Evolutionary conservation across 2,888 invertebrate species (phyloP).

Genomic region (Nysson spinosus): DNA sequence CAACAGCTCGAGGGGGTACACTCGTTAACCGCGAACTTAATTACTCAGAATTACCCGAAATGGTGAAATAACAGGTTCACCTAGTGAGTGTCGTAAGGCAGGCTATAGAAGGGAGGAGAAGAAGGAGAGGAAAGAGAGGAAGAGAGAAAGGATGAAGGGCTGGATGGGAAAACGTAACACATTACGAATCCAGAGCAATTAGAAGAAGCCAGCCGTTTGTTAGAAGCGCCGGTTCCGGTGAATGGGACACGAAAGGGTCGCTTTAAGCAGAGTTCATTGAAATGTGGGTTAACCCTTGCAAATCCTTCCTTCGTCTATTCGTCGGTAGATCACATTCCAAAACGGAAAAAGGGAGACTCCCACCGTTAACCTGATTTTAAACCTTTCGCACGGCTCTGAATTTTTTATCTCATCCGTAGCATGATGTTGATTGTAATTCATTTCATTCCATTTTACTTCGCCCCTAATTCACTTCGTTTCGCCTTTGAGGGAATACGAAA

Average conservation of each 20-base stretch:
- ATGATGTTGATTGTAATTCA: too few relatives aligned
- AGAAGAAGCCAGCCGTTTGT: slow-evolving; percentile 51
- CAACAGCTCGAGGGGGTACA: slow-evolving; percentile 28
- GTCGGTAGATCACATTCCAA: slow-evolving; percentile 41
- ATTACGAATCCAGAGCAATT: slow-evolving; percentile 63
- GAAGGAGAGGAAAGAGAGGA: slow-evolving; percentile 1
- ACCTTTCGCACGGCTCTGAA: too few relatives aligned
- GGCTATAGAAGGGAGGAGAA: background rate
- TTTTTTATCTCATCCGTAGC: too few relatives aligned
- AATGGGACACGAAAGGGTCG: slow-evolving; percentile 43
- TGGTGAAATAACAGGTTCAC: slow-evolving; percentile 69
- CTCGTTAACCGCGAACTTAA: slow-evolving; percentile 71
- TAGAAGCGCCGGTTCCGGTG: slow-evolving; percentile 29
- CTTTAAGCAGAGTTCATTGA: slow-evolving; percentile 53
- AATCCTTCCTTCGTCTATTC: slow-evolving; percentile 40
- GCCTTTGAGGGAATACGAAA: too few relatives aligned
- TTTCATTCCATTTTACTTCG: too few relatives aligned
- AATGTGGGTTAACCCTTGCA: slow-evolving; percentile 58
- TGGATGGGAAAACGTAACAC: too few relatives aligned
- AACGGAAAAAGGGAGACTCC: background rate
- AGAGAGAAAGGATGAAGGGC: slow-evolving; percentile 27
- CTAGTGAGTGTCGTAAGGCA: background rate
- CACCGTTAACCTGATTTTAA: background rate
- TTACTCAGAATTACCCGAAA: slow-evolving; percentile 73
- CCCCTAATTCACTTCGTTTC: too few relatives aligned